Evolutionary conservation across 2,797 vertebrate genomes (phyloP), one percentile per base, ranked within the genome.

Genomic region (Oreochromis mossambicus): DNA sequence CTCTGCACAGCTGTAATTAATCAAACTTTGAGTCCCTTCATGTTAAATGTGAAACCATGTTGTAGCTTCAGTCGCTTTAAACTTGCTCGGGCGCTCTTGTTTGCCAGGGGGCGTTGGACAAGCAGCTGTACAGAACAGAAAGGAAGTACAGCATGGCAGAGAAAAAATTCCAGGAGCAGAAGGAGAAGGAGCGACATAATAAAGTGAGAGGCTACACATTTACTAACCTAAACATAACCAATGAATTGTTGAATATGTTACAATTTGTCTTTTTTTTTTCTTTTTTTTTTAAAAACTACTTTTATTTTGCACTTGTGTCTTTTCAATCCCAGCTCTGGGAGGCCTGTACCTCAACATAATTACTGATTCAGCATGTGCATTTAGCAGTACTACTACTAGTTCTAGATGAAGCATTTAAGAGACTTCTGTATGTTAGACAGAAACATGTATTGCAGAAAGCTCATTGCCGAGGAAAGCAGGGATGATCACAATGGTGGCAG

Each of bases 131-230:
- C 92, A 84, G 86, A 70, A 80, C 92, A 1, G 92, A 94, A 4
- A 93, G 91, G 84, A 96, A 95, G 91, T 90, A 92, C 89, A 92
- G 89, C 88, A 36, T 86, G 87, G 90, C 92, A 0, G 94, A 96
- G 88, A 96, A 89, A 15, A 95, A 90, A 6, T 87, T 94, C 3
- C 93, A 95, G 80, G 95, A 95, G 83, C 95, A 95, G 89, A 94
- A 86, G 50, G 93, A 95, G 83, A 92, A 95, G 83, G 96, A 96
- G 89, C 83, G 83, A 11, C 91, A 94, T 63, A 95, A 92, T n/a
- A 94, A 94, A 94, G 96, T 96, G 46, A 73, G 68, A 17, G 24
- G 24, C 14, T 15, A 11, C 41, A 29, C 24, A 29, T 73, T 29
- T 46, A 24, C 41, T 41, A 48, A 81, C 15, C 3, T 32, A 8